Conservation (phyloP, 2,797 vertebrate species). For the Chrosomus eos region DNA sequence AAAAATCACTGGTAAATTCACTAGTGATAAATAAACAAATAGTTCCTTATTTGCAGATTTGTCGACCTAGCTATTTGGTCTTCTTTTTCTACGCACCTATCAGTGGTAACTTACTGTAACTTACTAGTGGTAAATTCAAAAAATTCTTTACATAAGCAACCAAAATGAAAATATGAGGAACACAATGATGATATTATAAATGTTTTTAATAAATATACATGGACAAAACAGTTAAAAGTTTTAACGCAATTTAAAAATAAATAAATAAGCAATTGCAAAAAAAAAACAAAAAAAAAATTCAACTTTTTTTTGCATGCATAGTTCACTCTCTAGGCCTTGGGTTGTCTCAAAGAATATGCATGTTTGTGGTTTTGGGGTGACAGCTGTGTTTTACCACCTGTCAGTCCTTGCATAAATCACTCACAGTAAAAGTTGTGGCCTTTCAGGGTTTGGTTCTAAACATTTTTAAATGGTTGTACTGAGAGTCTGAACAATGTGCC, state of each 20-base stretch:
- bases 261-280: no score
- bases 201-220: background rate
- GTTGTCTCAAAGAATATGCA: constrained; percentile 17
- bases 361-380: constrained; percentile 22
- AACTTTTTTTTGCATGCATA: background rate
- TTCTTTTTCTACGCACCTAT: no score
- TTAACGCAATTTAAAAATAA: no score
- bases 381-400: constrained; percentile 48
- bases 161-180: background rate
- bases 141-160: background rate
- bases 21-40: no score
- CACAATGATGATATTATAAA: background rate
- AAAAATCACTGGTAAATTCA: background rate
- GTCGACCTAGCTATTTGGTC: no score
- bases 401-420: constrained; percentile 47
- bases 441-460: constrained; percentile 52
- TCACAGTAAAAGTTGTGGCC: constrained; percentile 29
- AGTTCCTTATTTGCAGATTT: no score
- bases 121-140: no score
- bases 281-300: no score
- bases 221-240: no score
- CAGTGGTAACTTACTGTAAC: no score
- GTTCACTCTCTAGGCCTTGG: background rate
- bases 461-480: constrained; percentile 50
- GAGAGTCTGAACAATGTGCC: constrained; percentile 61